Base-by-base conservation (phyloP, 2,888 invertebrate species). In the Synergus gifuensis region DNA sequence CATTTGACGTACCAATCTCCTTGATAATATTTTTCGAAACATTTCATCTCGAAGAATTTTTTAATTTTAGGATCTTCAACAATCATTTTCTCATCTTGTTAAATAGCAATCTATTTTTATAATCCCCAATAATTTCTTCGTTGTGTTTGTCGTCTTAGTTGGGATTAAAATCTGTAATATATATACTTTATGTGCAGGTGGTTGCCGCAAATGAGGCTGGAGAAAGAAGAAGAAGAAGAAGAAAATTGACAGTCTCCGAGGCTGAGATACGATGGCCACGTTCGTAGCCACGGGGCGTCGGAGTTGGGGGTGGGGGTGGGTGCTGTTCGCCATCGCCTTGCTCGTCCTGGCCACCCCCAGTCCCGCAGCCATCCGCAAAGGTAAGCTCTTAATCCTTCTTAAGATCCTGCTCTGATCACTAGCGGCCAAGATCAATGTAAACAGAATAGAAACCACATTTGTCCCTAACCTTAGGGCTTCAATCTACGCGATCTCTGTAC, bases 301-400 rank as follows among this genome's bases (percentile, higher is more conserved):
- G 83, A 84, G 86, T 83, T 79, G 79, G 83, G 80, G 84, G 80
- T 87, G 87, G 85, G 85, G 83, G 85, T 86, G 85, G 86, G 85
- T 89, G 84, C 88, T 90, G 84, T 87, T 91, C 86, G 88, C 85
- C 84, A 86, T 91, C 83, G 86, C 88, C 83, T 84, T 91, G 79
- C 88, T 92, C 84, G 86, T 90, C 63, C 88, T 92, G 73, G 89
- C 89, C 84, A 91, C 89, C 86, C 91, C 91, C 80, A 91, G 91
- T 87, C 91, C 91, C 78, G 91, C 92, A 77, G 89, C 90, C 79
- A 87, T 89, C 81, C 91, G 91, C 84, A 91, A 90, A 89, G 91
- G 92, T 91, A 88, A 90, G 87, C 82, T 85, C 78, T 81, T 86
- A 85, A 88, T 79, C 84, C 83, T 83, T 80, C 58, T 79, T 49